Conservation (phyloP, 2,113 vertebrate species). For the sheep (Ovis aries) region DNA sequence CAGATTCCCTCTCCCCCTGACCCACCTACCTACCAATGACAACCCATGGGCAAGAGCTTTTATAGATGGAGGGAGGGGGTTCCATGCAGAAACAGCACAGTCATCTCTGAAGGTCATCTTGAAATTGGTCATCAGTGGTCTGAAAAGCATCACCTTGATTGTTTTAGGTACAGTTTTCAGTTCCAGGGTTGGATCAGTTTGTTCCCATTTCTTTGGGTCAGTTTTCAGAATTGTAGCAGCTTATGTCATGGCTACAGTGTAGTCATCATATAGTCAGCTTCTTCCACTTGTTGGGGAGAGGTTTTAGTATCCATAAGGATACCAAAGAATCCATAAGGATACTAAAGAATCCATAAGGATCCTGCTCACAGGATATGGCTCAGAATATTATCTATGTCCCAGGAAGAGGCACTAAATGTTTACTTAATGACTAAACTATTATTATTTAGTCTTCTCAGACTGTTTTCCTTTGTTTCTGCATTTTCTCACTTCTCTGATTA, state of each 20-base stretch:
- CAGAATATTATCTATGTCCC: background rate
- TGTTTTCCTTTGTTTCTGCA: background rate
- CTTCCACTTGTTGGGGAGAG: background rate
- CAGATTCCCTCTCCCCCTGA: background rate
- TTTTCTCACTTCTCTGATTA: background rate
- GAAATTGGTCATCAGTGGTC: background rate
- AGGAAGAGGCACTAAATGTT: background rate
- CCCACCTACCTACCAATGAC: fast-evolving
- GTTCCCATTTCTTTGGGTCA: background rate
- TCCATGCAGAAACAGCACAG: background rate
- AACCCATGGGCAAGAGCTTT: background rate
- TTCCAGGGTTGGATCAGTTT: background rate
- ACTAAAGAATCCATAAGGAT: background rate
- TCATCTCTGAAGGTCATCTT: background rate
- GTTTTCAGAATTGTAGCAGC: background rate
- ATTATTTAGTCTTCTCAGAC: background rate
- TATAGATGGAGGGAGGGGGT: background rate
- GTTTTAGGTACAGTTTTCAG: background rate
- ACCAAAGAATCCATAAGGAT: background rate
- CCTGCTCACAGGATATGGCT: background rate
- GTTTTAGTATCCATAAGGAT: background rate
- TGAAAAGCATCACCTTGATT: background rate
- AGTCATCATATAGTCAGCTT: background rate
- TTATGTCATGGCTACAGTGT: background rate
- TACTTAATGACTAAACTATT: background rate